Conservation (phyloP, 2,888 invertebrate genomes). For the Drosophila buzzatii region DNA sequence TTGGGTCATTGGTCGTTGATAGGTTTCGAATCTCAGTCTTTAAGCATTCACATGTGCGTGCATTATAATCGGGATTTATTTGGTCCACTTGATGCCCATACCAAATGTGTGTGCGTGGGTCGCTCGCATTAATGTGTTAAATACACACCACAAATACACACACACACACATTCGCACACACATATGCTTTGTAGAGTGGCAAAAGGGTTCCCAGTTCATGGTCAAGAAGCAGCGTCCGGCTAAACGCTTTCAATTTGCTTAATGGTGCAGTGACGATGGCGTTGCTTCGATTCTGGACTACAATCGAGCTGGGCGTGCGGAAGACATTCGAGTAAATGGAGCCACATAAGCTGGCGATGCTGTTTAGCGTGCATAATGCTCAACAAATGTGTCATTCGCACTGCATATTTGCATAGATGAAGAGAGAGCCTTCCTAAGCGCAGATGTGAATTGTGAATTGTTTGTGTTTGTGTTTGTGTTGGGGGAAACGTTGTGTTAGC, state of each 20-base stretch:
- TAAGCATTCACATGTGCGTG: slow-evolving; percentile 64
- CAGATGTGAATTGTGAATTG: neutral
- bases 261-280: slow-evolving; percentile 65
- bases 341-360: slow-evolving; percentile 11
- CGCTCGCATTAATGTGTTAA: slow-evolving; percentile 70
- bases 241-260: slow-evolving; percentile 78
- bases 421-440: neutral
- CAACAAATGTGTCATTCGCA: slow-evolving; percentile 66
- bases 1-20: slow-evolving; percentile 45
- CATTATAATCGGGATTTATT: slow-evolving; percentile 77
- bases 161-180: slow-evolving; percentile 10
- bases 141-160: slow-evolving; percentile 47
- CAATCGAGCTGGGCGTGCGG: slow-evolving; percentile 68
- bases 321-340: slow-evolving; percentile 53
- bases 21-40: slow-evolving; percentile 45
- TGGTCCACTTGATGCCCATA: slow-evolving; percentile 66
- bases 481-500: too few species aligned
- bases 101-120: slow-evolving; percentile 26
- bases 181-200: slow-evolving; percentile 3
- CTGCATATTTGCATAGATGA: slow-evolving; percentile 58
- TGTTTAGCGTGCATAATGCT: slow-evolving; percentile 54
- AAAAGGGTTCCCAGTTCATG: slow-evolving; percentile 59
- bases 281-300: slow-evolving; percentile 45
- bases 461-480: too few species aligned
- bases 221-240: slow-evolving; percentile 71